Evolutionary conservation across 2,888 invertebrate genomes (phyloP).

Genomic region (Melanotus villosus): DNA sequence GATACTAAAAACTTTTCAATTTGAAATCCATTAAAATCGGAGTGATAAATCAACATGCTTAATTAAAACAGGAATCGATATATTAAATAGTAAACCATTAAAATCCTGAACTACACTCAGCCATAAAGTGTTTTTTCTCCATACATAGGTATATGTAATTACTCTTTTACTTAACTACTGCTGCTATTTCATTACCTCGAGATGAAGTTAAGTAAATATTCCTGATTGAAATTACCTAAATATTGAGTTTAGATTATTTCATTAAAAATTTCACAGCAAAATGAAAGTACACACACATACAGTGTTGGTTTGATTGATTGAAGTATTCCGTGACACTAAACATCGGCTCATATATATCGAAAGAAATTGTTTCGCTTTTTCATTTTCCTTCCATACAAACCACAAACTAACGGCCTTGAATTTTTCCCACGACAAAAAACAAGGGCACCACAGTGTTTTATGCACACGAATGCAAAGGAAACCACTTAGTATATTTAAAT

Average conservation of each 20-base stretch:
- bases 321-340: slow-evolving; percentile 6
- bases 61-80: no score
- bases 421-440: background rate
- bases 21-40: no score
- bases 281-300: background rate
- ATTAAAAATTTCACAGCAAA: slow-evolving; percentile 11
- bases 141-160: no score
- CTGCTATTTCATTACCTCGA: background rate
- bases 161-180: no score
- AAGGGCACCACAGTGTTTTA: background rate
- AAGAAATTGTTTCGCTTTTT: background rate
- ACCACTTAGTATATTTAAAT: slow-evolving; percentile 19
- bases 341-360: background rate
- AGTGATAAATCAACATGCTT: no score
- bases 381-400: background rate
- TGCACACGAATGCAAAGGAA: slow-evolving; percentile 21
- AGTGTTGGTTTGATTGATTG: slow-evolving; percentile 23
- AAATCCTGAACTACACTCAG: no score
- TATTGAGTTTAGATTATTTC: background rate
- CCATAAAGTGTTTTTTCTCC: no score
- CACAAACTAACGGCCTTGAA: slow-evolving; percentile 16
- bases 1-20: no score
- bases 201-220: no score
- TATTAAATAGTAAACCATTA: no score
- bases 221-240: no score